These are phyloP conservation scores for Parazoanthus swiftii DNA, from an alignment of 92 coral and sea anemone species.

Conservation along the genomic window DNA sequence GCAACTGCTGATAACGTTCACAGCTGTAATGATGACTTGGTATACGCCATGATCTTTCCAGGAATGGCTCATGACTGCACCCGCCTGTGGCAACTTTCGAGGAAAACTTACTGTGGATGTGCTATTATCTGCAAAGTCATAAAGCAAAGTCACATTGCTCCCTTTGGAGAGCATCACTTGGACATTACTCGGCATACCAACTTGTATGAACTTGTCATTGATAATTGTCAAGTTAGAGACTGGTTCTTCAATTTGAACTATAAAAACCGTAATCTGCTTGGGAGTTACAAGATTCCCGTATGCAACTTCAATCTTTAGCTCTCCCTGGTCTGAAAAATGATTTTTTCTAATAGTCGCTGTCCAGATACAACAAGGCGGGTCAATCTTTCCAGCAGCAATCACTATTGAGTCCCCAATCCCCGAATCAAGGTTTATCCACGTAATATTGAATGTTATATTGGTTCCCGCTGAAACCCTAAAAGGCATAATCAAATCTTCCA, in stretches of 20 bases:
- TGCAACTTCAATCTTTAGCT: constrained; percentile 46
- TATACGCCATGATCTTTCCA: constrained; percentile 59
- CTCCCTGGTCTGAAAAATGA: constrained; percentile 54
- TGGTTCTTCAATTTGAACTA: constrained; percentile 60
- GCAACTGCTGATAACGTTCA: constrained; percentile 60
- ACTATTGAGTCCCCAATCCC: neutral
- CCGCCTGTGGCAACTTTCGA: constrained; percentile 47
- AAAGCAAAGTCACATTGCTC: constrained; percentile 69
- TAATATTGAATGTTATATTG: constrained; percentile 57
- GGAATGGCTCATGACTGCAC: constrained; percentile 36
- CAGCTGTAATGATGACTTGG: constrained; percentile 42
- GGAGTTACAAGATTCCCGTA: constrained; percentile 69
- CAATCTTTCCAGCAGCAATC: constrained; percentile 34
- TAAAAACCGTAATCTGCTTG: constrained; percentile 10
- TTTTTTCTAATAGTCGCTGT: constrained; percentile 18
- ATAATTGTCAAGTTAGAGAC: constrained; percentile 43
- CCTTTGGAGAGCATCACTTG: constrained; percentile 55
- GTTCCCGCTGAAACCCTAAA: constrained; percentile 61
- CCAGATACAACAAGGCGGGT: constrained; percentile 42
- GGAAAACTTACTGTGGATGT: constrained; percentile 27
- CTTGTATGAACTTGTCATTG: constrained; percentile 49
- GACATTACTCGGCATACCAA: constrained; percentile 40
- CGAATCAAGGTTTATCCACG: constrained; percentile 46
- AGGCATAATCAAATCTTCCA: constrained; percentile 38
- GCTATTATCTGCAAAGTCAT: constrained; percentile 66